Conservation (phyloP, 1,140 invertebrate species). For the Ceratitis capitata region DNA sequence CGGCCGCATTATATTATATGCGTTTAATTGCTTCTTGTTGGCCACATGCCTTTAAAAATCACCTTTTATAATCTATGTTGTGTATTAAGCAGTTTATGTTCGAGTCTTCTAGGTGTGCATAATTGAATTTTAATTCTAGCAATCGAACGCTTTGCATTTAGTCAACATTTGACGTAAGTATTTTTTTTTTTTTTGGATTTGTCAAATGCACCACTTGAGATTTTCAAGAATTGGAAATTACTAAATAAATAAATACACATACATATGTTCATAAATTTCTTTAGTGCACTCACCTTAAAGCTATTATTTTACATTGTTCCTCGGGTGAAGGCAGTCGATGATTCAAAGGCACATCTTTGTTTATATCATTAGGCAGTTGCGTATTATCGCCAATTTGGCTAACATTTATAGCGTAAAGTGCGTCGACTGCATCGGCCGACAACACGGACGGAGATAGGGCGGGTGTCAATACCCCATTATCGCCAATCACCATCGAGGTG, state of each 20-base stretch:
- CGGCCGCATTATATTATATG: too few relatives aligned
- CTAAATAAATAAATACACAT: too few relatives aligned
- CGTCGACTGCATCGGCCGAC: constrained; percentile 60
- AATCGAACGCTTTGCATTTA: too few relatives aligned
- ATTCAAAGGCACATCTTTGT: constrained; percentile 78
- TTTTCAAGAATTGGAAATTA: background rate
- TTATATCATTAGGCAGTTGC: constrained; percentile 63
- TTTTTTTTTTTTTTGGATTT: too few relatives aligned
- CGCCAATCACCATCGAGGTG: constrained; percentile 60
- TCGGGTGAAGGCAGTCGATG: constrained; percentile 84
- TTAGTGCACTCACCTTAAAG: constrained; percentile 74
- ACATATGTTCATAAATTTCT: background rate
- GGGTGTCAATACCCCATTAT: constrained; percentile 60
- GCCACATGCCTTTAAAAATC: too few relatives aligned
- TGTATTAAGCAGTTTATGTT: too few relatives aligned
- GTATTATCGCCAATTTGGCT: constrained; percentile 54
- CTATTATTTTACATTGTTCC: constrained; percentile 81
- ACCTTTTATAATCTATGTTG: too few relatives aligned
- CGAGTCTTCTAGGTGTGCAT: too few relatives aligned
- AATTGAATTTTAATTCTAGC: too few relatives aligned
- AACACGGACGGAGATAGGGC: constrained; percentile 63
- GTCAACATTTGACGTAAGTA: too few relatives aligned
- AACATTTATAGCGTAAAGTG: constrained; percentile 57
- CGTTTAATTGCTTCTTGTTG: too few relatives aligned
- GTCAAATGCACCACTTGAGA: too few relatives aligned